A percentile compares a stretch with the other conserved stretches of the same genome.
These are phyloP conservation scores for Cyphomyrus discorhynchus DNA, from an alignment of 2,113 vertebrate species.

Conservation along the genomic window DNA sequence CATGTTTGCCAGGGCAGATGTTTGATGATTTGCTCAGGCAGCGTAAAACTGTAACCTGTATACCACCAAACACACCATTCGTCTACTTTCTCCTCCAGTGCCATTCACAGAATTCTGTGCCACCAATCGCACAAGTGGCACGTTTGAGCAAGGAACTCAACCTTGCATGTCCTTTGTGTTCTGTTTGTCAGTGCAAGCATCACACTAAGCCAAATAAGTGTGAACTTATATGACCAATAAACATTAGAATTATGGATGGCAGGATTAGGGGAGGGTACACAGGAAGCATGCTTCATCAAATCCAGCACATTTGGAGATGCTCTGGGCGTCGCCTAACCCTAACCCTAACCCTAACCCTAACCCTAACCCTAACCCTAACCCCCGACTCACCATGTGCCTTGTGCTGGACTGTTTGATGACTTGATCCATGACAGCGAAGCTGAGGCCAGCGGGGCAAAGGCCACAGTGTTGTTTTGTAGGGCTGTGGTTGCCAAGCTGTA, in stretches of 20 bases:
- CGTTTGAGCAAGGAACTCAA: not conserved
- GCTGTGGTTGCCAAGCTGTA: not conserved
- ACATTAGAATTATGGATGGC: not conserved
- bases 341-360: no score
- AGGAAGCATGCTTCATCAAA: not conserved
- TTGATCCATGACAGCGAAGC: conserved; percentile 1
- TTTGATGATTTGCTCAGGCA: not conserved
- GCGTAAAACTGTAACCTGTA: not conserved
- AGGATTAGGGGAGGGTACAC: not conserved
- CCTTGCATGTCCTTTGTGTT: not conserved
- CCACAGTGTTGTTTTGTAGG: not conserved
- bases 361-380: not conserved
- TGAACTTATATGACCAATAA: not conserved
- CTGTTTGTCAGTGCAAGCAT: not conserved
- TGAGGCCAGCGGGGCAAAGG: not conserved
- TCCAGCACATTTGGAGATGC: not conserved
- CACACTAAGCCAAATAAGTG: not conserved
- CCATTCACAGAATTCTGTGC: not conserved
- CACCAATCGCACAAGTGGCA: not conserved
- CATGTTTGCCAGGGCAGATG: not conserved
- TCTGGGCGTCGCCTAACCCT: not conserved
- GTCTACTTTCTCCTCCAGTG: not conserved
- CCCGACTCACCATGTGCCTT: not conserved
- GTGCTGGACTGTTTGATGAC: not conserved
- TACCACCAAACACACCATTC: not conserved